Conservation (phyloP, 2,113 vertebrate species). For the Carassius carassius region DNA sequence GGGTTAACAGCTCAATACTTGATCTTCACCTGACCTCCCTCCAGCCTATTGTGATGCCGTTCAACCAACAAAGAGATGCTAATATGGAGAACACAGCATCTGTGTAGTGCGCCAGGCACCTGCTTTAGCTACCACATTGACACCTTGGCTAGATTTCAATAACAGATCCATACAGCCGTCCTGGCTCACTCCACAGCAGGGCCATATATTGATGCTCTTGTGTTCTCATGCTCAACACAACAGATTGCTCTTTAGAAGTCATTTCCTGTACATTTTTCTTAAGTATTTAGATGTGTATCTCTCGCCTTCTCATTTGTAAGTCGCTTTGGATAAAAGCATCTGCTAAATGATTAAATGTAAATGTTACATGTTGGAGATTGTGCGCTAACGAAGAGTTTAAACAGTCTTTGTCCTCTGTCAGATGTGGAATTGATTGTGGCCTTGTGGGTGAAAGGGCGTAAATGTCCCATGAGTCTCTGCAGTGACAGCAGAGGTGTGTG, state of each 20-base stretch:
- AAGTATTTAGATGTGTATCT: not conserved
- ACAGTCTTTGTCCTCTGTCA: conserved; percentile 28
- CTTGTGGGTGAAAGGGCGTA: conserved; percentile 34
- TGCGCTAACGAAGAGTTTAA: not conserved
- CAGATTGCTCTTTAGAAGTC: conserved; percentile 40
- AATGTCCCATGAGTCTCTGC: conserved; percentile 24
- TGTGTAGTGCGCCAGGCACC: conserved; percentile 32
- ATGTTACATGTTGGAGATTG: not conserved
- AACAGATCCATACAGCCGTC: conserved; percentile 50
- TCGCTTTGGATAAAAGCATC: no score
- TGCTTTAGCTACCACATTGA: conserved; percentile 48
- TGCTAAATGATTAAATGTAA: no score
- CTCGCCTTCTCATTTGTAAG: not conserved
- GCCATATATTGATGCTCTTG: conserved; percentile 37
- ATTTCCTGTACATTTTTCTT: conserved; percentile 27
- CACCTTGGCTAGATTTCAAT: conserved; percentile 54
- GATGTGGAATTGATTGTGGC: conserved; percentile 40
- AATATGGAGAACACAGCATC: conserved; percentile 38
- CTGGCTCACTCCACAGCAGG: conserved; percentile 23
- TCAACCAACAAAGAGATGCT: conserved; percentile 32
- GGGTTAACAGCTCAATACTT: conserved; percentile 30
- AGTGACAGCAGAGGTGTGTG: conserved; percentile 13
- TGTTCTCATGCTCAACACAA: conserved; percentile 23
- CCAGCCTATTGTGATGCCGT: conserved; percentile 23
- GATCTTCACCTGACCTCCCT: conserved; percentile 40